Percentiles rank a stretch among this genome's conserved stretches.
These are phyloP conservation scores for Pocota personata DNA, from an alignment of 2,888 invertebrate genomes.

Conservation along the genomic window DNA sequence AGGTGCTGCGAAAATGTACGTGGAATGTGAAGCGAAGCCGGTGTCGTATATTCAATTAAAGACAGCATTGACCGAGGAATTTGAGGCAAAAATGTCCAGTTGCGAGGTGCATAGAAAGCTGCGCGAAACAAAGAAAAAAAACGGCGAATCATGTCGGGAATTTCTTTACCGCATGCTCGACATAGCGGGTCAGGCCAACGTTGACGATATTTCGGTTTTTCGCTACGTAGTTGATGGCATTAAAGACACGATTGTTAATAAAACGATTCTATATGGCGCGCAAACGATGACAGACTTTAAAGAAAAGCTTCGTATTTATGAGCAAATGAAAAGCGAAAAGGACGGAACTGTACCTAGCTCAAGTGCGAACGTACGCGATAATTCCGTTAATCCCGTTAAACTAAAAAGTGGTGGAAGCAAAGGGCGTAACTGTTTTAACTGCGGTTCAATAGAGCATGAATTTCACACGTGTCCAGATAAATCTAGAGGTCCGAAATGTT, in stretches of 20 bases:
- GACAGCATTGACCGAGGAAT: background rate
- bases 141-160: constrained; percentile 12
- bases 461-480: background rate
- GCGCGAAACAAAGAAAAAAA: constrained; percentile 16
- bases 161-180: constrained; percentile 22
- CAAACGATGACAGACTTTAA: background rate
- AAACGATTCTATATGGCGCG: background rate
- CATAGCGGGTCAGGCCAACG: background rate
- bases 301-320: too few species aligned
- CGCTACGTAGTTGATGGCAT: background rate
- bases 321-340: constrained; percentile 1
- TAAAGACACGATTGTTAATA: background rate
- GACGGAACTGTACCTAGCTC: background rate
- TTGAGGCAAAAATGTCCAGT: too few species aligned
- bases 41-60: constrained; percentile 11
- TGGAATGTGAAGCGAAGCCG: constrained; percentile 9
- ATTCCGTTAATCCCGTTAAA: background rate
- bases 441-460: too few species aligned
- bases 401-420: background rate
- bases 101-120: constrained; percentile 1
- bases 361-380: too few species aligned
- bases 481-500: too few species aligned
- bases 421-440: constrained; percentile 10
- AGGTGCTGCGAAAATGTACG: too few species aligned
- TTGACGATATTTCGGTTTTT: background rate